Conservation (phyloP, 2,113 vertebrate species). For the Heterocephalus glaber region DNA sequence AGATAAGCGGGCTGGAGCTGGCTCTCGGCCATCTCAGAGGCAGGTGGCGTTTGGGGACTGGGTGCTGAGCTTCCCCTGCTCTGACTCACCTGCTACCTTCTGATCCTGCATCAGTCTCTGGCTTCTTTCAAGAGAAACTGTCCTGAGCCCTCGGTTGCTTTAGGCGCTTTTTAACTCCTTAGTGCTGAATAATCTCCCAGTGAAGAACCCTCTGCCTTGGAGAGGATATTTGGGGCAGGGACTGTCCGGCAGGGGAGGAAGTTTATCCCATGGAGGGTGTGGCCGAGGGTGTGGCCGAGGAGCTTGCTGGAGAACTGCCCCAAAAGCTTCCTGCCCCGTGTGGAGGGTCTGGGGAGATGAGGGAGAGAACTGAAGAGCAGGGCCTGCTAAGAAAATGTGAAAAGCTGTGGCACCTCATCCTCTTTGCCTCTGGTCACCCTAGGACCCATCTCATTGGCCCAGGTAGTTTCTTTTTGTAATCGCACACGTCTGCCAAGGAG, state of each 20-base stretch:
- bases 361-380: neutral
- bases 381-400: neutral
- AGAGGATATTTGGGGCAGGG: neutral
- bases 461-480: neutral
- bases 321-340: neutral
- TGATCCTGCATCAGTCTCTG: too few relatives aligned
- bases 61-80: neutral
- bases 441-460: neutral
- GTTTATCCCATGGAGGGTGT: neutral
- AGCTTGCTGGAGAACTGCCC: neutral
- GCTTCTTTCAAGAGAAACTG: neutral
- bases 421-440: neutral
- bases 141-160: neutral
- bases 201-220: neutral
- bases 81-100: fast-evolving
- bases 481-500: neutral
- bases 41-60: neutral
- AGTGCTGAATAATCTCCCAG: neutral
- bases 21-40: neutral
- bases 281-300: neutral
- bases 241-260: neutral
- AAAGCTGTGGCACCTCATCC: fast-evolving
- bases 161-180: too few relatives aligned
- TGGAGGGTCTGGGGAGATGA: neutral
- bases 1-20: neutral